phyloP scores from a whole-genome alignment of 2,888 invertebrate species.

The Girardia tigrina region DNA sequence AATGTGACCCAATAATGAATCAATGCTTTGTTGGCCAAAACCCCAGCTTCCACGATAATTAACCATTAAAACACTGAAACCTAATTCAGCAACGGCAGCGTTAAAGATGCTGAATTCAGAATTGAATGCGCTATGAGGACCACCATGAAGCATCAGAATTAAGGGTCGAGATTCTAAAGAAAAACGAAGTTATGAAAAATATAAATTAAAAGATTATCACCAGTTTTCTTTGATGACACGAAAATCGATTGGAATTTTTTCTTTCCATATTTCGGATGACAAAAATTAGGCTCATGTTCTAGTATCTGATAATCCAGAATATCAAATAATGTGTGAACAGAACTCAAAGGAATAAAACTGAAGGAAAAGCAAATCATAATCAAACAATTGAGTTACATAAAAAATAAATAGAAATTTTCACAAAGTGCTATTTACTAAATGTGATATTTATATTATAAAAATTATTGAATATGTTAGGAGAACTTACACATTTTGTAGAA shows the following conservation, averaged over 20 bases:
- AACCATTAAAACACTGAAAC: slow-evolving; percentile 41
- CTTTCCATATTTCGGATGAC: not conserved
- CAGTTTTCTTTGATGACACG: not conserved
- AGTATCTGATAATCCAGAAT: not conserved
- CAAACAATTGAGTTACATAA: no score
- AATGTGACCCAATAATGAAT: slow-evolving; percentile 60
- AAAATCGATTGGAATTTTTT: not conserved
- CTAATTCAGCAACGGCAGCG: slow-evolving; percentile 51
- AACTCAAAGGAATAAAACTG: slow-evolving; percentile 2
- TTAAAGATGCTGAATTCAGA: slow-evolving; percentile 54
- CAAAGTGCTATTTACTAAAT: no score
- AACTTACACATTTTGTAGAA: no score
- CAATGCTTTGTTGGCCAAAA: slow-evolving; percentile 61
- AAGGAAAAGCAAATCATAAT: no score
- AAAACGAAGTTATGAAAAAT: no score
- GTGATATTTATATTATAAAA: no score
- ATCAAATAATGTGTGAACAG: not conserved
- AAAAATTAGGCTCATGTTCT: not conserved
- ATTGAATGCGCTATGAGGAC: slow-evolving; percentile 62
- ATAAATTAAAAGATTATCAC: no score
- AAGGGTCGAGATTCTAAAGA: no score
- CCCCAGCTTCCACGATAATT: slow-evolving; percentile 56
- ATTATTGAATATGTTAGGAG: no score
- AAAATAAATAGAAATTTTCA: no score
- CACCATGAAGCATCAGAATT: slow-evolving; percentile 68